Conservation (phyloP, 2,113 vertebrate genomes). For the Penelope pileata region DNA sequence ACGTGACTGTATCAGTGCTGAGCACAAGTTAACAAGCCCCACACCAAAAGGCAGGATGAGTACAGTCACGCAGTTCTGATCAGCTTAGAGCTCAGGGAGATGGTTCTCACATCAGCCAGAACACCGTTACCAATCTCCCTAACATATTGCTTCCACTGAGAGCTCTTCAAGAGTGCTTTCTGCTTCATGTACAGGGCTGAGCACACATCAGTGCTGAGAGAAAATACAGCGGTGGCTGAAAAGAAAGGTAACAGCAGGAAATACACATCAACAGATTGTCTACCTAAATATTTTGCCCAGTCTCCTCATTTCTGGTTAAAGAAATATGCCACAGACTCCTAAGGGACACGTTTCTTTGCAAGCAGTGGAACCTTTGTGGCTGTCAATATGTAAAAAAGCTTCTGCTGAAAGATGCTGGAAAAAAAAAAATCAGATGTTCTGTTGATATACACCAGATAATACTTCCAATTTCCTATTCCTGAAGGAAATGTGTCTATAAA, state of each 20-base stretch:
- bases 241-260: constrained; percentile 6
- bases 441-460: background rate
- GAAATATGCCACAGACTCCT: background rate
- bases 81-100: background rate
- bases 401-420: background rate
- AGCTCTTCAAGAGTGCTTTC: background rate
- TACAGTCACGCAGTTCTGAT: background rate
- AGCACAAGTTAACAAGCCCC: background rate
- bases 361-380: background rate
- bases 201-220: background rate
- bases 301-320: constrained; percentile 9
- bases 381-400: background rate
- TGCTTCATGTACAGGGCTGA: background rate
- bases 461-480: background rate
- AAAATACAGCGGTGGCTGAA: background rate
- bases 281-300: background rate
- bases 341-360: background rate
- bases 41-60: background rate
- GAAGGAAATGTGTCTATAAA: background rate
- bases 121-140: background rate
- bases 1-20: background rate
- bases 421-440: background rate
- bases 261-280: background rate
- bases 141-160: background rate
- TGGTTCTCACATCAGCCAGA: background rate